These are phyloP conservation scores for Microtus ochrogaster DNA, from an alignment of 2,113 vertebrate species.

Conservation along the genomic window DNA sequence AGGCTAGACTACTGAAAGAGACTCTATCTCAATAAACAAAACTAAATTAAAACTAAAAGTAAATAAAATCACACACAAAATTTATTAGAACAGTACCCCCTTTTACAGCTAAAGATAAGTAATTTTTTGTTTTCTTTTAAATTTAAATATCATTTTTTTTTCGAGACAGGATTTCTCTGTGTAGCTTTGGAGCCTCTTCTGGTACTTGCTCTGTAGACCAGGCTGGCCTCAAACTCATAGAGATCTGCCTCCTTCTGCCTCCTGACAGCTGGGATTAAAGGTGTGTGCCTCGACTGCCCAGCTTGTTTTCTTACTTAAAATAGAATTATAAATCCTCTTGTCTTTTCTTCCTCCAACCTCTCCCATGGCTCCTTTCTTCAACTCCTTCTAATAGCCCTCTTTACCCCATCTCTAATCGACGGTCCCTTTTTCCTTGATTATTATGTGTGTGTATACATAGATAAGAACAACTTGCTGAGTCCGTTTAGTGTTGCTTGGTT, in stretches of 20 bases:
- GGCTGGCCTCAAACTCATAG: too few relatives aligned
- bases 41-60: neutral
- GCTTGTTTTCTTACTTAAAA: neutral
- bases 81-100: neutral
- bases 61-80: constrained; percentile 8
- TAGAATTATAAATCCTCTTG: neutral
- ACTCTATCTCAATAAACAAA: neutral
- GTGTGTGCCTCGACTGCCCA: too few relatives aligned
- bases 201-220: too few relatives aligned
- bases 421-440: neutral
- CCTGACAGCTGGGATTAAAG: too few relatives aligned
- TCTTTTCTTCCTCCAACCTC: neutral
- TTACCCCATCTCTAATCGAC: neutral
- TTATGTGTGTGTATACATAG: neutral
- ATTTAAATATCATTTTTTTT: neutral
- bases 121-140: neutral
- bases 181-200: too few relatives aligned
- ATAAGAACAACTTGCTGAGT: neutral
- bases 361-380: neutral
- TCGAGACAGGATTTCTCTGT: too few relatives aligned
- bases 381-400: neutral
- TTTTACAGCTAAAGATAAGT: neutral
- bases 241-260: too few relatives aligned
- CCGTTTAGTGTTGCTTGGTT: neutral
- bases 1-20: neutral